Conservation (phyloP, 53 echinoderm and acorn worm genomes). For the Zoroaster sp. region DNA sequence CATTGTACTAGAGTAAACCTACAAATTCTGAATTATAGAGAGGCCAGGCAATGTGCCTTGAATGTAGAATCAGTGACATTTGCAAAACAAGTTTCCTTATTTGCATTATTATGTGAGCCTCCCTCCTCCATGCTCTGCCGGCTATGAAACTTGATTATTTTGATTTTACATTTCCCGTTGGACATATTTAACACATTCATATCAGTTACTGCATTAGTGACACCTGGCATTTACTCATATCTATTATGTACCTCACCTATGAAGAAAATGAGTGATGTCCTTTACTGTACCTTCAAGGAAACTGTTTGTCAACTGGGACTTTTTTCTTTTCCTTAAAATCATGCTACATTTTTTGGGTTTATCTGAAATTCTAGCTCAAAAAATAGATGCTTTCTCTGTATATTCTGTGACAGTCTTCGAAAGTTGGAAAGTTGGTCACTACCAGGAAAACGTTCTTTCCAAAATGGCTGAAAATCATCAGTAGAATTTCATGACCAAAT, state of each 20-base stretch:
- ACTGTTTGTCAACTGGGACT: not conserved
- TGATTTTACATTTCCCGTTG: conserved; percentile 11
- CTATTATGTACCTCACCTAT: not conserved
- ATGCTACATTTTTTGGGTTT: too few species aligned
- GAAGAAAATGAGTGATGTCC: too few species aligned
- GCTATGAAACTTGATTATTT: conserved; percentile 44
- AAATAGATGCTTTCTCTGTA: too few species aligned
- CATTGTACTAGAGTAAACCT: too few species aligned
- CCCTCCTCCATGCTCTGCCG: not conserved
- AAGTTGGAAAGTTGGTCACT: too few species aligned
- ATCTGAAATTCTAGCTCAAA: too few species aligned
- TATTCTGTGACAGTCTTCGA: too few species aligned
- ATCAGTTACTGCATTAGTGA: conserved; percentile 20
- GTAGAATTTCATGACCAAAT: too few species aligned
- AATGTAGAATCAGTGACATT: conserved; percentile 7
- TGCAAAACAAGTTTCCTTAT: not conserved
- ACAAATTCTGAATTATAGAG: too few species aligned
- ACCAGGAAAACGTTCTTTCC: too few species aligned
- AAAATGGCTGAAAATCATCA: too few species aligned
- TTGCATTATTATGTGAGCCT: not conserved
- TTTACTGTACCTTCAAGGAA: not conserved
- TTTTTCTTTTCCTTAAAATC: too few species aligned
- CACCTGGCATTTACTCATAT: not conserved
- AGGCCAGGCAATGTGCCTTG: not conserved
- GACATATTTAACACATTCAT: conserved; percentile 21